Conservation (phyloP, 2,888 invertebrate genomes). For the Limnephilus rhombicus region DNA sequence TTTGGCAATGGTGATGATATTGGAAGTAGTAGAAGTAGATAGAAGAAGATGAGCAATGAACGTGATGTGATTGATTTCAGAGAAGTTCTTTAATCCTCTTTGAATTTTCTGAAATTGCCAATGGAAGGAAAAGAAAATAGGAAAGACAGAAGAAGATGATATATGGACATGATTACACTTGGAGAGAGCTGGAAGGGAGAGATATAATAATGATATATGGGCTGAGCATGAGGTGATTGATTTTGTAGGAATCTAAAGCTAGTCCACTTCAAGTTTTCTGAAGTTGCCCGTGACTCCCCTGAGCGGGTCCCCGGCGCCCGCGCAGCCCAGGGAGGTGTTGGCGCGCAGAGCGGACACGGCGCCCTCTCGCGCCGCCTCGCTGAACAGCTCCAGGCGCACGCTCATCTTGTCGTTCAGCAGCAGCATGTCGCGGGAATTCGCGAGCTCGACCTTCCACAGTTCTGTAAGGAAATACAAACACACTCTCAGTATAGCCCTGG, state of each 20-base stretch:
- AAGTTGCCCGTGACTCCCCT: slow-evolving; percentile 87
- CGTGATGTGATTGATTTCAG: too few species aligned
- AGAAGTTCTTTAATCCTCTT: too few species aligned
- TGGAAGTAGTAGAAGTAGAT: too few species aligned
- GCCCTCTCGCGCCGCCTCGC: slow-evolving; percentile 84
- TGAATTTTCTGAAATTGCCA: too few species aligned
- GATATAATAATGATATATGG: too few species aligned
- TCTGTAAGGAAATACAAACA: slow-evolving; percentile 72
- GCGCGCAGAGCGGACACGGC: slow-evolving; percentile 85
- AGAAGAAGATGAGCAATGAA: too few species aligned
- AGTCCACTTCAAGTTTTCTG: slow-evolving; percentile 88
- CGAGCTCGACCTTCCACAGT: slow-evolving; percentile 84
- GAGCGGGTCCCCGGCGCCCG: slow-evolving; percentile 82
- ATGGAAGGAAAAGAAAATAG: too few species aligned
- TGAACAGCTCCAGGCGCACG: slow-evolving; percentile 83
- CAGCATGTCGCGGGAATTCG: slow-evolving; percentile 78
- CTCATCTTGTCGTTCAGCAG: slow-evolving; percentile 84
- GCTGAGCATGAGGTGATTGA: too few species aligned
- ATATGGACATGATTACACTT: too few species aligned
- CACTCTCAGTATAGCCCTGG: too few species aligned
- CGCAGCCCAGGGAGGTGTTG: slow-evolving; percentile 77
- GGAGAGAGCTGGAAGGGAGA: too few species aligned
- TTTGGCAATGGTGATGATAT: background rate
- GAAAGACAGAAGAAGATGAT: too few species aligned
- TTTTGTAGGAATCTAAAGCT: background rate